Percentiles rank a stretch among this genome's conserved stretches.
phyloP scores from a whole-genome alignment of 1,140 invertebrate species.

The Littorina saxatilis region DNA sequence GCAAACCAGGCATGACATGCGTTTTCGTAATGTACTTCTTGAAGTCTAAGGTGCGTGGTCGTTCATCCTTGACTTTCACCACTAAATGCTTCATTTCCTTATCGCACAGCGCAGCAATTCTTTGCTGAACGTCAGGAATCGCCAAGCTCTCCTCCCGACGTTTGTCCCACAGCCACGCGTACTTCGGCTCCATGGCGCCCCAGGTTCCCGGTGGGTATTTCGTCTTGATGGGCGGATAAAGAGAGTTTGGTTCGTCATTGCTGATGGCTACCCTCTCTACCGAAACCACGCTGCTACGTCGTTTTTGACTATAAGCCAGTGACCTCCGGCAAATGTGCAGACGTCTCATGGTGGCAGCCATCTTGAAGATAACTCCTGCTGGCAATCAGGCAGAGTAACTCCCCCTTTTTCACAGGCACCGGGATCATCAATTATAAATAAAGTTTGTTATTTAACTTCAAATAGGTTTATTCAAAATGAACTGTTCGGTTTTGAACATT shows the following conservation, averaged over 20 bases:
- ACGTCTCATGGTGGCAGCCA: conserved; percentile 37
- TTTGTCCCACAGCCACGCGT: conserved; percentile 58
- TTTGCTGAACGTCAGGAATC: conserved; percentile 40
- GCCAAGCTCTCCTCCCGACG: conserved; percentile 32
- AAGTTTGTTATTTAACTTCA: too few species aligned
- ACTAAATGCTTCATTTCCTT: conserved; percentile 29
- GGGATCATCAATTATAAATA: too few species aligned
- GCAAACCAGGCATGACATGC: conserved; percentile 49
- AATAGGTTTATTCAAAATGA: too few species aligned
- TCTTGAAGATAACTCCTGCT: conserved; percentile 29
- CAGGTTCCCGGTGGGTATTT: conserved; percentile 65
- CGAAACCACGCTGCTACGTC: neutral
- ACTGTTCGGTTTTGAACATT: too few species aligned
- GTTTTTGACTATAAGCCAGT: neutral
- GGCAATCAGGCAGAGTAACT: too few species aligned
- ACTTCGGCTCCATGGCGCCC: conserved; percentile 52
- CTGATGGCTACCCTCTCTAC: neutral
- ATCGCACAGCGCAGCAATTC: conserved; percentile 47
- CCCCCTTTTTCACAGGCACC: too few species aligned
- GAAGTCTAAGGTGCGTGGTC: conserved; percentile 48
- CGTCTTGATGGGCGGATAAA: conserved; percentile 64
- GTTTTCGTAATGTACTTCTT: conserved; percentile 62
- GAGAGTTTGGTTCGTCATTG: conserved; percentile 34
- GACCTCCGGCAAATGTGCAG: neutral
- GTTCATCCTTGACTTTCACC: conserved; percentile 33